These are phyloP conservation scores for Petrosia ficiformis DNA, from an alignment of 37 sponge, comb jelly and placozoan genomes.

Conservation along the genomic window DNA sequence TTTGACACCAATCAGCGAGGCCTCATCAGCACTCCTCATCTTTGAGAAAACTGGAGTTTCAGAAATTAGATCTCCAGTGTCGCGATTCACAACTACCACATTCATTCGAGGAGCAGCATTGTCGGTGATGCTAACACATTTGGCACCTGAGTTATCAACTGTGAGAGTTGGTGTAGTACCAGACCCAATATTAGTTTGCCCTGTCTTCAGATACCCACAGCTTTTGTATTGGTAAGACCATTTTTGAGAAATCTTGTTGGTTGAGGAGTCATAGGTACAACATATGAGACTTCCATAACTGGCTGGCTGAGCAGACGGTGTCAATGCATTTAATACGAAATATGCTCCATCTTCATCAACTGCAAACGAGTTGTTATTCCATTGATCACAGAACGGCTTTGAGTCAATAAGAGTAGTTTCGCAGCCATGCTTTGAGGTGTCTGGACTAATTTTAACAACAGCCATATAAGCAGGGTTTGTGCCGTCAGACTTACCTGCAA, in stretches of 20 bases:
- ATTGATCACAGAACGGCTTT: background rate
- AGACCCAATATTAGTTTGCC: slow-evolving; percentile 2
- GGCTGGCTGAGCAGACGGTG: too few species aligned
- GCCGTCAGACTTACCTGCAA: background rate
- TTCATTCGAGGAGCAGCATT: background rate
- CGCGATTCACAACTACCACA: background rate
- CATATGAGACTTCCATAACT: too few species aligned
- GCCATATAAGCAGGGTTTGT: background rate
- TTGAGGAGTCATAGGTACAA: too few species aligned
- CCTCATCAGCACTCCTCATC: background rate
- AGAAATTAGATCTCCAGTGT: background rate
- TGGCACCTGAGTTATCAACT: background rate
- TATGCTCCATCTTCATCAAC: background rate
- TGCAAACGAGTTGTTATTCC: slow-evolving; percentile 4
- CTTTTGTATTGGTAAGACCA: background rate
- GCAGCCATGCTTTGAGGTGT: background rate
- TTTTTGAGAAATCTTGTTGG: background rate
- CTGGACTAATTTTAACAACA: background rate
- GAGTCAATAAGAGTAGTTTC: background rate
- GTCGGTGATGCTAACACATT: background rate
- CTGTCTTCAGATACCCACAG: slow-evolving; percentile 1
- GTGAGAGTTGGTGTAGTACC: background rate
- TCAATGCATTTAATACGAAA: background rate
- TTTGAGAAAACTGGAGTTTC: background rate
- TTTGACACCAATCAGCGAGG: slow-evolving; percentile 1